phyloP scores from a whole-genome alignment of 2,888 invertebrate species.

The Leptopterna dolabrata region DNA sequence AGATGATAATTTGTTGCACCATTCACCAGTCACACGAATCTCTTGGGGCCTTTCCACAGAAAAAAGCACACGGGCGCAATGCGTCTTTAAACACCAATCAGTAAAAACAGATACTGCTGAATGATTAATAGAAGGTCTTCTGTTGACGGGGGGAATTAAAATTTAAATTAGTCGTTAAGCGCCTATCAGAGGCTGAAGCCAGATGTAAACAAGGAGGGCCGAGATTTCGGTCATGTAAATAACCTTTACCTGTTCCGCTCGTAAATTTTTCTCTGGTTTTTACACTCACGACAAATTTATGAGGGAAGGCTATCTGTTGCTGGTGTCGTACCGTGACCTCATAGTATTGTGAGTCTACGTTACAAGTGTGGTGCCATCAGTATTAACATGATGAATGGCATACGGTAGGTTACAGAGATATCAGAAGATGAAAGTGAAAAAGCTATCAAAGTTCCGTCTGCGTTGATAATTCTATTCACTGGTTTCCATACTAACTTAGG shows the following conservation, averaged over 20 bases:
- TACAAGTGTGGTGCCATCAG: not conserved
- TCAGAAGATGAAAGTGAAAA: not conserved
- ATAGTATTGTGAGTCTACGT: not conserved
- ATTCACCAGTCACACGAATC: not conserved
- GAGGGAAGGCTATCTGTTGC: not conserved
- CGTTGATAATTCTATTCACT: not conserved
- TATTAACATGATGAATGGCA: not conserved
- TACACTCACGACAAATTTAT: not conserved
- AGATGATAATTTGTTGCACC: not conserved
- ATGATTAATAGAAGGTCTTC: not conserved
- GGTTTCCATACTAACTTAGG: not conserved
- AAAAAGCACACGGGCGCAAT: not conserved
- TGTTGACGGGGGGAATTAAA: not conserved
- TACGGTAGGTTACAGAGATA: not conserved
- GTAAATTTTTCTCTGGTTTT: not conserved
- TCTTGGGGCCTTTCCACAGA: not conserved
- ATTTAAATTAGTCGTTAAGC: slow-evolving; percentile 7
- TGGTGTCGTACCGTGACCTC: not conserved
- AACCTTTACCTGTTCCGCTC: not conserved
- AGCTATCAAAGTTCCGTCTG: not conserved
- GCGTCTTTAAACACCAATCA: slow-evolving; percentile 7
- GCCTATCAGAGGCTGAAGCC: not conserved
- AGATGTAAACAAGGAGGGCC: not conserved
- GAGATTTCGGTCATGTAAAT: slow-evolving; percentile 7
- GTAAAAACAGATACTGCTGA: not conserved